A percentile compares a stretch with the other conserved stretches of the same genome.
These are phyloP conservation scores for Urocyon cinereoargenteus DNA, from an alignment of 2,797 vertebrate species.

Conservation along the genomic window DNA sequence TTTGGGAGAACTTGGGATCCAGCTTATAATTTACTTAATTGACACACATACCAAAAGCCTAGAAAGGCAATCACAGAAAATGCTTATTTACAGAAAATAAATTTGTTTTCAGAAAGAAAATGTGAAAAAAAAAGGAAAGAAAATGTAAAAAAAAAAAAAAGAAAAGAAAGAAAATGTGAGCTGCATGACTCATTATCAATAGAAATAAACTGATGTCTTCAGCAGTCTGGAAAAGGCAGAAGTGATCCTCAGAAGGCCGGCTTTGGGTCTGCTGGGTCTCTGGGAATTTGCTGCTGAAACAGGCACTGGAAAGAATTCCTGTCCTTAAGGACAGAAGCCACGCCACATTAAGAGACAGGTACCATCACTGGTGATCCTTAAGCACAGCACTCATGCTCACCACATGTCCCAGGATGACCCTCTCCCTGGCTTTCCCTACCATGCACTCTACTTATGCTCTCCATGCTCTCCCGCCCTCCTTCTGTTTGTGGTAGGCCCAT, in stretches of 20 bases:
- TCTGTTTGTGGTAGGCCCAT: not conserved
- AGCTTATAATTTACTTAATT: not conserved
- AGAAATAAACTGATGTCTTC: not conserved
- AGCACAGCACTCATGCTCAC: not conserved
- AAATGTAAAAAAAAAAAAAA: not conserved
- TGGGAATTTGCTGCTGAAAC: not conserved
- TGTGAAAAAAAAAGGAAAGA: not conserved
- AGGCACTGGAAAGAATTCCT: not conserved
- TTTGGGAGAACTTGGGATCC: not conserved
- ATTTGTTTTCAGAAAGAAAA: not conserved
- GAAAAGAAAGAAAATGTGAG: not conserved
- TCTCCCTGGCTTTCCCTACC: not conserved
- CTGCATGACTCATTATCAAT: not conserved
- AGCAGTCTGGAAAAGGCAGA: not conserved
- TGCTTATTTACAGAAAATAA: not conserved
- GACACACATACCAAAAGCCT: not conserved
- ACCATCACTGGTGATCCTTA: accelerated
- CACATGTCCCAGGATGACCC: accelerated
- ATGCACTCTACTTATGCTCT: accelerated
- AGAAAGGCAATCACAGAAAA: not conserved
- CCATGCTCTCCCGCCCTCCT: not conserved
- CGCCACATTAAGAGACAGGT: not conserved
- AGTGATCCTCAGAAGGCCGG: not conserved
- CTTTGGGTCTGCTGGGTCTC: not conserved
- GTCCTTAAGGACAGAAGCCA: not conserved